Evolutionary conservation across 92 coral and sea anemone genomes (phyloP).

Genomic region (Pocillopora meandrina): DNA sequence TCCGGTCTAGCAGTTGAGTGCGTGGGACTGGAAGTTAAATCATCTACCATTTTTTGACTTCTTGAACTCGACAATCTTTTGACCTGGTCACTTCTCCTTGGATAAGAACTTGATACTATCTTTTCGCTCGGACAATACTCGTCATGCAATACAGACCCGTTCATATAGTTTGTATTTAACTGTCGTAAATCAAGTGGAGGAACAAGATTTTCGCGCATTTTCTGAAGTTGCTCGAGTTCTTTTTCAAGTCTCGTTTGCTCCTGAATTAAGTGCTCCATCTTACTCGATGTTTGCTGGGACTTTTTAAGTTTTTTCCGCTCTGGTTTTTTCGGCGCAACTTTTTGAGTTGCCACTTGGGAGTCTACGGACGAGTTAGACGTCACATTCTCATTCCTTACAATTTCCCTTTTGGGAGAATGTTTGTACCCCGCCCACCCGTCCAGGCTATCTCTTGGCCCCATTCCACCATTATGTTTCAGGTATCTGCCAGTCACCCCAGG

Average conservation of each 20-base stretch:
- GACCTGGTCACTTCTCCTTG: neutral
- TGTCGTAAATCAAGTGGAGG: conserved; percentile 37
- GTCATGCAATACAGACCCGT: neutral
- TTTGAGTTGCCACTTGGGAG: neutral
- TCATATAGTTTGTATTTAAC: neutral
- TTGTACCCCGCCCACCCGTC: conserved; percentile 18
- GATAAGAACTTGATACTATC: neutral
- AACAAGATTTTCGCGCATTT: conserved; percentile 22
- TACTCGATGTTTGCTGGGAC: conserved; percentile 21
- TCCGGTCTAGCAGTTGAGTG: conserved; percentile 40
- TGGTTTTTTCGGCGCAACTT: conserved; percentile 43
- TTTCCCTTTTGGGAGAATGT: conserved; percentile 54
- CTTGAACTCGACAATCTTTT: neutral
- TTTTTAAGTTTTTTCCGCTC: conserved; percentile 20
- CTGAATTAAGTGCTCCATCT: conserved; percentile 36
- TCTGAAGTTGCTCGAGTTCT: conserved; percentile 68
- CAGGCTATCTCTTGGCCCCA: neutral
- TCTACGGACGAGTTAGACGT: conserved; percentile 15
- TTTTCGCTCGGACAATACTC: neutral
- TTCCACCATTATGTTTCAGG: conserved; percentile 10
- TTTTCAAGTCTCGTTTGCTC: conserved; percentile 81
- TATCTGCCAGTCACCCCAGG: conserved; percentile 60
- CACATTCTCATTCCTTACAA: conserved; percentile 41
- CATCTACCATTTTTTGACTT: conserved; percentile 3
- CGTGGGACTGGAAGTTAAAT: conserved; percentile 30